Evolutionary conservation across 2,888 invertebrate genomes (phyloP).

Genomic region (Limnephilus rhombicus): DNA sequence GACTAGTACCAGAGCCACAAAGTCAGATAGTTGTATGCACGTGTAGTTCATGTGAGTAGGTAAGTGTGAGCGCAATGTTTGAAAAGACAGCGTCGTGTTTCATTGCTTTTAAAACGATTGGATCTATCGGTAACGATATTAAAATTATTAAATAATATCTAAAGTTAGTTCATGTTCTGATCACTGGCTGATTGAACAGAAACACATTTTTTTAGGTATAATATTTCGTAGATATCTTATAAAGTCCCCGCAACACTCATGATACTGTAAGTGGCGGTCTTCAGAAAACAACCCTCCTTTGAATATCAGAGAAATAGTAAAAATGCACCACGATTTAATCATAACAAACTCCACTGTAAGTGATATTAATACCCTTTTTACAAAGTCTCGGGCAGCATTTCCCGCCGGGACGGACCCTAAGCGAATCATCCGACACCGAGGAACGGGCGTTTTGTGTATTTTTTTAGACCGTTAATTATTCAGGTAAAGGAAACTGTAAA

Average conservation of each 20-base stretch:
- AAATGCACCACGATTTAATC: not conserved
- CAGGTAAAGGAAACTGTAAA: constrained; percentile 56
- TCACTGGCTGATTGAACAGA: not conserved
- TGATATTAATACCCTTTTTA: not conserved
- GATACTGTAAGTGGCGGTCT: constrained; percentile 7
- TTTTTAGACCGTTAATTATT: constrained; percentile 60
- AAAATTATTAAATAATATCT: too few relatives aligned
- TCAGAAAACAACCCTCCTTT: not conserved
- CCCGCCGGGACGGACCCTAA: constrained; percentile 12
- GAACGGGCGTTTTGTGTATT: constrained; percentile 52
- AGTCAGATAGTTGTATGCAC: too few relatives aligned
- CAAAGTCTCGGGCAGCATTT: not conserved
- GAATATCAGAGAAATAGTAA: not conserved
- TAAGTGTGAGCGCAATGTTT: too few relatives aligned
- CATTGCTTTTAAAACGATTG: too few relatives aligned
- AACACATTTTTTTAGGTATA: not conserved
- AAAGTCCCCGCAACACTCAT: constrained; percentile 15
- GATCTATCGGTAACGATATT: too few relatives aligned
- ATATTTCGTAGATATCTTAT: not conserved
- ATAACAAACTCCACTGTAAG: not conserved
- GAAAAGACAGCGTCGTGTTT: too few relatives aligned
- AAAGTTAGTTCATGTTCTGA: too few relatives aligned
- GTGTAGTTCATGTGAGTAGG: too few relatives aligned
- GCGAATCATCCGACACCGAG: constrained; percentile 37
- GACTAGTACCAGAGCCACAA: too few relatives aligned